A percentile compares a stretch with the other conserved stretches of the same genome.
phyloP scores from a whole-genome alignment of 2,113 vertebrate genomes.

The Tyrannus savana region DNA sequence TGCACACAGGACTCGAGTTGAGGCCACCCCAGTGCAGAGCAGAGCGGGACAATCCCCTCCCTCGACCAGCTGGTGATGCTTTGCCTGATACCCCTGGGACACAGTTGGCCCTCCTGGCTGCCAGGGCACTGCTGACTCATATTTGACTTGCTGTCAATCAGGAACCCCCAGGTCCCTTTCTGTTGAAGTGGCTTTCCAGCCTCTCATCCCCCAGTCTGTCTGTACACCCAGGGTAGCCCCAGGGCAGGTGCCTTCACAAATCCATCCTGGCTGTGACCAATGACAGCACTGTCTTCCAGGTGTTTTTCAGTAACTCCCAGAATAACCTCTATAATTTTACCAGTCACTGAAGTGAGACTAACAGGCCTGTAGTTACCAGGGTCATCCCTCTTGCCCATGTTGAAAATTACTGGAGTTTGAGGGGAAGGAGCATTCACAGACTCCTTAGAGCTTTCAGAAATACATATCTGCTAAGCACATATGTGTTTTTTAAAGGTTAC shows the following conservation, averaged over 20 bases:
- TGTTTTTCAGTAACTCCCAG: not conserved
- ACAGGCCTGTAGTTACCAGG: not conserved
- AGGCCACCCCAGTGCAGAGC: rapidly evolving
- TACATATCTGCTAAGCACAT: not conserved
- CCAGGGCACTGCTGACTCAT: not conserved
- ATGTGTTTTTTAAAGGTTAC: not conserved
- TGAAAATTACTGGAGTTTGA: not conserved
- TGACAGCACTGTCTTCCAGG: rapidly evolving
- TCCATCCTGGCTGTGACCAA: not conserved
- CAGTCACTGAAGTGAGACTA: not conserved
- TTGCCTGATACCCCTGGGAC: not conserved
- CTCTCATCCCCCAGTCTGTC: rapidly evolving
- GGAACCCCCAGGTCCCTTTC: not conserved
- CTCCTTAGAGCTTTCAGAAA: not conserved
- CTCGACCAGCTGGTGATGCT: rapidly evolving
- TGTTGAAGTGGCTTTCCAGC: not conserved
- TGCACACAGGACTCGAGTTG: rapidly evolving
- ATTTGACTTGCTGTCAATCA: rapidly evolving
- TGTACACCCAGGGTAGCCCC: rapidly evolving
- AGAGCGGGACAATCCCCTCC: not conserved
- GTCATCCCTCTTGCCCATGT: not conserved
- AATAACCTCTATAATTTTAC: not conserved
- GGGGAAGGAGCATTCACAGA: not conserved
- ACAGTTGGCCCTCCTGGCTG: rapidly evolving
- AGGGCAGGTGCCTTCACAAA: not conserved